Base-by-base conservation (phyloP, 2,888 invertebrate species). In the Brenthis daphne region DNA sequence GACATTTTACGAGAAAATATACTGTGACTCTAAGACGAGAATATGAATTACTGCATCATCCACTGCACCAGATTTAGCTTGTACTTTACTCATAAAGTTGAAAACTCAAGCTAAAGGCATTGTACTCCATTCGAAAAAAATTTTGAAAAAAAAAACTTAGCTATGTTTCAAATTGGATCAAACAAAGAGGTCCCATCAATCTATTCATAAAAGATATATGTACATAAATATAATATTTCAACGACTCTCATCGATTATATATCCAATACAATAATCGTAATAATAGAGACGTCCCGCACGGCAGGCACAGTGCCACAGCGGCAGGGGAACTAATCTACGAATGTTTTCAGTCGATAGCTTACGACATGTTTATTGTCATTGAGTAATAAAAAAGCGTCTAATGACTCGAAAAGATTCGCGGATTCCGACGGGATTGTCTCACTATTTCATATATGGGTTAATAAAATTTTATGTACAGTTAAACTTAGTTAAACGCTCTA, bases 381-480 rank as follows among this genome's bases (percentile, higher is more conserved):
- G 88, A 80, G 85, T 81, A 88, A 92, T 92, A 92, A 92, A 92
- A 91, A 88, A 80, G 85, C 84, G 88, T 82, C 90, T 92, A 92
- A 92, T 92, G 92, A 92, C 86, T 85, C 89, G 90, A 80, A 85
- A 90, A 88, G 85, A 81, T 85, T 82, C 81, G 81, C 82, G 83
- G 81, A 85, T 80, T 82, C 83, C 79, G 79, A 77, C 82, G 83
- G 79, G 79, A 90, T 88, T 90, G 90, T 89, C 87, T 89, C 85
- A 89, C 89, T 92, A 92, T 88, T 88, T 92, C 92, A 90, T 92
- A 91, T 89, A 90, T 87, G 89, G 88, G 86, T 89, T 85, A 89
- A 92, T 92, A 92, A 92, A 92, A 90, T 90, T 91, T 92, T 92
- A 92, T 92, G 88, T 86, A 79, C 87, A 89, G 90, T 91, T 91